Evolutionary conservation across 2,113 vertebrate species (phyloP).

Genomic region (Salvelinus fontinalis): DNA sequence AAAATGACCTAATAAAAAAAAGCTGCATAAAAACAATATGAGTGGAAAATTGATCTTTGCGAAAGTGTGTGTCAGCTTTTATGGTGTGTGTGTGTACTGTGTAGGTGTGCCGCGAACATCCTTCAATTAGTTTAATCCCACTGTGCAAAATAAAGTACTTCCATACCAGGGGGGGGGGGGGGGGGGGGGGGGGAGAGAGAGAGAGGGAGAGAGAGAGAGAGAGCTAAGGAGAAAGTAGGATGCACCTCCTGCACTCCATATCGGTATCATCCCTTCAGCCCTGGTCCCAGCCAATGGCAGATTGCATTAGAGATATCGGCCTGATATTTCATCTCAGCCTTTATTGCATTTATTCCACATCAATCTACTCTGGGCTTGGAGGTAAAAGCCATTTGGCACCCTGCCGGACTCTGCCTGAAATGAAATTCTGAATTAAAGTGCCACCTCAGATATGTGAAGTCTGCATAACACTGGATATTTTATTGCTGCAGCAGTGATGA

Average conservation of each 20-base stretch:
- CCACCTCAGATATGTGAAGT: constrained; percentile 61
- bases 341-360: constrained; percentile 77
- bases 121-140: constrained; percentile 51
- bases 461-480: constrained; percentile 45
- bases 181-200: too few relatives aligned
- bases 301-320: constrained; percentile 76
- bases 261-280: constrained; percentile 54
- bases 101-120: constrained; percentile 28
- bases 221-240: not conserved
- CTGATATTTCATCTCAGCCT: constrained; percentile 74
- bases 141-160: constrained; percentile 57
- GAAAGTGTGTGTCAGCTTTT: constrained; percentile 16
- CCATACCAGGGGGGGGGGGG: too few relatives aligned
- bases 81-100: constrained; percentile 4
- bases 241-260: constrained; percentile 35
- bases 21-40: constrained; percentile 43
- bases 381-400: constrained; percentile 73
- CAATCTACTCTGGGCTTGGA: constrained; percentile 70
- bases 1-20: constrained; percentile 53
- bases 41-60: constrained; percentile 47
- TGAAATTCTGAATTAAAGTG: constrained; percentile 74
- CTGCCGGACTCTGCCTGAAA: constrained; percentile 66
- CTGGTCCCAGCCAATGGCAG: constrained; percentile 60
- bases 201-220: not conserved
- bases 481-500: constrained; percentile 57